Evolutionary conservation across 2,888 invertebrate genomes (phyloP), one percentile per base, ranked within the genome.

Genomic region (Ochropacha duplaris): DNA sequence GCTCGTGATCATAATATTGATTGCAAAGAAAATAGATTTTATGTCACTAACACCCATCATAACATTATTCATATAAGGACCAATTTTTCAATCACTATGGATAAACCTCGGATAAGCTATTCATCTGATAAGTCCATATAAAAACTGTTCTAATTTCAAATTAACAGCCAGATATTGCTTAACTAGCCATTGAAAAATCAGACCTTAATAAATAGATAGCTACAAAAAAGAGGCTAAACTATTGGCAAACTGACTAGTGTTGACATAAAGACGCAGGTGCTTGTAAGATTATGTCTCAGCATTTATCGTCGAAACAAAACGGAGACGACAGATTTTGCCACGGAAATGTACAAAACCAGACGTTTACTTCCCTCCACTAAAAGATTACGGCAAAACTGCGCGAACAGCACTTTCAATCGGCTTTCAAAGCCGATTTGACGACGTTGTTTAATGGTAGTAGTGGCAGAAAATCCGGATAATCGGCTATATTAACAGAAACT

Each of bases 381-480:
- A 44, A 44, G 44, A 44, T 44, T 44, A 44, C 44, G 44, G 9
- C 44, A 44, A 44, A 44, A 44, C 44, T 44, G 44, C 44, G 44
- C 44, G 44, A 44, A 44, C 44, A 9, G 44, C 44, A 44, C n/a
- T 19, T 44, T 65, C 63, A 62, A 71, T 61, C 62, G 67, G 56
- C 64, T 65, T 63, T 57, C 56, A 69, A 68, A 65, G 64, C 62
- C 63, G 64, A 64, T 64, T 60, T 61, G 61, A 58, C 61, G 54
- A 39, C 60, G 59, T 58, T 65, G 59, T 69, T 71, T 63, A 68
- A 72, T 58, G 61, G 55, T 54, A 49, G 57, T 61, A 65, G 54
- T 65, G 59, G 59, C 57, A 65, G 59, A 56, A 57, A 70, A 68
- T 57, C 74, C 66, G 61, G 72, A 72, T 74, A 74, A 74, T 72